Evolutionary conservation across 1,140 invertebrate genomes (phyloP).

Genomic region (Drosophila sucinea): DNA sequence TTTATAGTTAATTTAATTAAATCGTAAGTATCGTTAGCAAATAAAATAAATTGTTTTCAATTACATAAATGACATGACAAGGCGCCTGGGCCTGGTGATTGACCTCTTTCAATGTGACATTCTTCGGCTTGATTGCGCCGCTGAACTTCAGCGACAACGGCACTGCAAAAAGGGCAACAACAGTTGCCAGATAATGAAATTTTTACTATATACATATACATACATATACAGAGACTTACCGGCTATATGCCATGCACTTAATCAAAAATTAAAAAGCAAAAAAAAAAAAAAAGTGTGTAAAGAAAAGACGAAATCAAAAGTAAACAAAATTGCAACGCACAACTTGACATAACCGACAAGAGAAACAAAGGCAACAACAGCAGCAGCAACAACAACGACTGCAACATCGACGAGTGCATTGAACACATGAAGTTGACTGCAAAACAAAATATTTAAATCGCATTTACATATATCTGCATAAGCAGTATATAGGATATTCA

Average conservation of each 20-base stretch:
- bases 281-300: constrained; percentile 76
- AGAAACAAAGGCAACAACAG: constrained; percentile 34
- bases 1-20: constrained; percentile 68
- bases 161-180: constrained; percentile 51
- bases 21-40: constrained; percentile 78
- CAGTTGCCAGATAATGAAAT: constrained; percentile 66
- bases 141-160: constrained; percentile 45
- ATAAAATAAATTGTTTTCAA: constrained; percentile 79
- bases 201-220: constrained; percentile 15
- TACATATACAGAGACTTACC: constrained; percentile 25
- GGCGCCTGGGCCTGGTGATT: constrained; percentile 67
- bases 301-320: constrained; percentile 73
- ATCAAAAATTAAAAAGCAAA: constrained; percentile 78
- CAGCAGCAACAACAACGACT: constrained; percentile 37
- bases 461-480: constrained; percentile 30
- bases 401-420: constrained; percentile 59
- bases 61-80: constrained; percentile 72
- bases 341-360: constrained; percentile 58
- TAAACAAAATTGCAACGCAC: constrained; percentile 75
- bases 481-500: neutral
- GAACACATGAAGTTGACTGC: constrained; percentile 65
- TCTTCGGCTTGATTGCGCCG: constrained; percentile 61
- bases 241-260: constrained; percentile 69
- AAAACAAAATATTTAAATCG: constrained; percentile 70
- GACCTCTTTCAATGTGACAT: constrained; percentile 81